Base-by-base conservation (phyloP, 1,140 invertebrate genomes). In the Cotesia vestalis region DNA sequence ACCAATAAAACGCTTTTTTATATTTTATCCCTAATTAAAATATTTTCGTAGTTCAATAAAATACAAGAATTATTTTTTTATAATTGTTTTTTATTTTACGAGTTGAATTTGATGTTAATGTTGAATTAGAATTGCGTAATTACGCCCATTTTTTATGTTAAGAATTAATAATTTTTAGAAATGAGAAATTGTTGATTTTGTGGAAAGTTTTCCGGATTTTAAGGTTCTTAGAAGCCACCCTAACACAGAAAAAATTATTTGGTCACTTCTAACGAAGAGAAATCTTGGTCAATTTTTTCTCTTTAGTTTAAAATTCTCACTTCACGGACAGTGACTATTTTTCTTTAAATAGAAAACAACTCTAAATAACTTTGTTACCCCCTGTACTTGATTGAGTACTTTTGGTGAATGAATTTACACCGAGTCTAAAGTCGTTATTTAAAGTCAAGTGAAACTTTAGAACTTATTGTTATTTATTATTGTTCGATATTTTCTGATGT, bases 201-300 rank as follows among this genome's bases (percentile, higher is more conserved):
- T 27, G 1, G 3, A 27, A 27, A 27, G 27, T 27, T 27, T 27
- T 27, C 27, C 17, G 17, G 0, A 17, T 17, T 17, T 17, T 17
- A 17, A 1, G 17, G 17, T 17, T 17, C 17, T 17, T 1, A 17
- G 17, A 17, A 17, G 17, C 27, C 27, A 27, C 27, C 27, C 27
- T 27, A 27, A 27, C 0, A 34, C 36, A n/a, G 64, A 34, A 70
- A 62, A 20, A 70, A 40, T 27, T 20, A 61, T 27, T 20, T 61
- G 8, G 14, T 66, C 40, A 40, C 36, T 66, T 40, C 5, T 46
- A 46, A 46, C 40, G 40, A 46, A n/a, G 62, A 64, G 62, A 64
- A 64, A 64, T 64, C 62, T 64, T 36, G 38, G 3, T 40, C 34
- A 9, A 61, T 9, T 64, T 64, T 64, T 38, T 38, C 36, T 62